Evolutionary conservation across 2,113 vertebrate genomes (phyloP).

Genomic region (Coracopsis vasa): DNA sequence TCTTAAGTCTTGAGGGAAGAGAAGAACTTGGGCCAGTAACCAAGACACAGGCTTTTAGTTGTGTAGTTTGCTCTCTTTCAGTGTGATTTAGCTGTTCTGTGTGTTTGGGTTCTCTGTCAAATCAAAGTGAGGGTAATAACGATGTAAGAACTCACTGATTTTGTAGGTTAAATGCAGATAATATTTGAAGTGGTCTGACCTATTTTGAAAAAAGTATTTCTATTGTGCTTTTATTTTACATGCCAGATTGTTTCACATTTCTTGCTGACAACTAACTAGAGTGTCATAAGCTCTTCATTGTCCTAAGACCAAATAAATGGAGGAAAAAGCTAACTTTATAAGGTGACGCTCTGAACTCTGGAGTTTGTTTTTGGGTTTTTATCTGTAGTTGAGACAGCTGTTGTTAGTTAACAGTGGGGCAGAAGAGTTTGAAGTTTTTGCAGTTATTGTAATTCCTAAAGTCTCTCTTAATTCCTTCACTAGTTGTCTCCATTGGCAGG

Average conservation of each 20-base stretch:
- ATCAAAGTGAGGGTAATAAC: not conserved
- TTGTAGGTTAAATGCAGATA: not conserved
- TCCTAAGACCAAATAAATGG: not conserved
- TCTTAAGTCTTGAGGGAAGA: not conserved
- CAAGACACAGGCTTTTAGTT: not conserved
- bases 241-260: not conserved
- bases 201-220: not conserved
- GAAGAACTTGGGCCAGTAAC: constrained; percentile 27
- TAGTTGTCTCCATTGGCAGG: not conserved
- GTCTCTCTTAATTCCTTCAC: not conserved
- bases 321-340: not conserved
- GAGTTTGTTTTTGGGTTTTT: not conserved
- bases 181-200: not conserved
- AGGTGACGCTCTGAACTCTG: not conserved
- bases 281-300: not conserved
- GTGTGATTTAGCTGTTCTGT: not conserved
- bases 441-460: not conserved
- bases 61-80: not conserved
- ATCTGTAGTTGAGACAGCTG: not conserved
- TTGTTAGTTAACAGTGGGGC: not conserved
- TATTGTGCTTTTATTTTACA: not conserved
- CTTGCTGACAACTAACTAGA: not conserved
- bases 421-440: not conserved
- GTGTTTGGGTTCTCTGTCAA: not conserved
- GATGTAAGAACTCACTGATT: not conserved